phyloP scores from a whole-genome alignment of 2,797 vertebrate genomes.

The Lacerta bilineata region DNA sequence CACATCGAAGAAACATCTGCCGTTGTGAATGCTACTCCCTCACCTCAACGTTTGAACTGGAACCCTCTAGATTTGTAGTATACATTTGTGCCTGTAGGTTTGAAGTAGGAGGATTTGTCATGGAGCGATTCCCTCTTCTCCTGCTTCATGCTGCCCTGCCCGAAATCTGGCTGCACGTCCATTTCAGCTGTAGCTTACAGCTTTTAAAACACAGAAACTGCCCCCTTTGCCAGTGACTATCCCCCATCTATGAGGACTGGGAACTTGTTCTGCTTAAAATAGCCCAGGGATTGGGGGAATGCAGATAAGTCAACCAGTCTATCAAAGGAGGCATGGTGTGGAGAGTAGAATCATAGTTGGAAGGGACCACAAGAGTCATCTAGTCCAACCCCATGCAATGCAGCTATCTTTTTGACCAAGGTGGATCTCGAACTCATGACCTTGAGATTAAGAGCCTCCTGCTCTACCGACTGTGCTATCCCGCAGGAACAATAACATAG shows the following conservation, averaged over 20 bases:
- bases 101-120: neutral
- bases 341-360: too few relatives aligned
- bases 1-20: neutral
- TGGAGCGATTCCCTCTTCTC: too few relatives aligned
- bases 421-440: too few relatives aligned
- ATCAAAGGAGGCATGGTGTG: too few relatives aligned
- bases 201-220: neutral
- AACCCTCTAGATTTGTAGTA: neutral
- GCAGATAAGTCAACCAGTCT: too few relatives aligned
- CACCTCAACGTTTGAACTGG: neutral
- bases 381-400: too few relatives aligned
- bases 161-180: neutral
- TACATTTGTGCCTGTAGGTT: neutral
- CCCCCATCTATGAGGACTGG: neutral
- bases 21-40: neutral
- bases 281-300: too few relatives aligned
- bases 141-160: accelerated
- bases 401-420: too few relatives aligned
- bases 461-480: too few relatives aligned
- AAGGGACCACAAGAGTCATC: too few relatives aligned
- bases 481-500: too few relatives aligned
- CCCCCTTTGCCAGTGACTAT: neutral
- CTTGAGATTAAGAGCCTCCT: too few relatives aligned
- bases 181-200: neutral
- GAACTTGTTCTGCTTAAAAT: neutral